Evolutionary conservation across 1,140 invertebrate species (phyloP), one percentile per base, ranked within the genome.

Genomic region (Bombus ignitus): DNA sequence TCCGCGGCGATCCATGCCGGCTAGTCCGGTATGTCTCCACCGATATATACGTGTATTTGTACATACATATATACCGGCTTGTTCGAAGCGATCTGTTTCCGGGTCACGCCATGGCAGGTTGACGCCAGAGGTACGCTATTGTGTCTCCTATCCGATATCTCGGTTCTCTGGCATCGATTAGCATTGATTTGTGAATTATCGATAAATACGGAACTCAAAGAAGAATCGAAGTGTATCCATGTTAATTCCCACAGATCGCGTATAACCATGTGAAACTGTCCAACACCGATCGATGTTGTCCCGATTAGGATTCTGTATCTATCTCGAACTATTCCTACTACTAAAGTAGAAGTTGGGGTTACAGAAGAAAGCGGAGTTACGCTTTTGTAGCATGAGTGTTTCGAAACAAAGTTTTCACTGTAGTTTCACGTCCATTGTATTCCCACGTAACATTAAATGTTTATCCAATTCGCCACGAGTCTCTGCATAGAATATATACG

Each of bases 51-150:
- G 37, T 81, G 71, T 86, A 80, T 74, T 80, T 79, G 42, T 75
- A 53, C 85, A 57, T 76, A 86, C 71, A 81, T 77, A 82, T 42
- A 79, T 74, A 88, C 74, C 71, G 32, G 76, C 79, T 85, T 72
- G 74, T 89, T 65, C 18, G 76, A 65, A 71, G 73, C 66, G 86
- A 88, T 92, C 65, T 75, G 75, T 93, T 94, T 93, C 92, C 92
- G 89, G 91, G 92, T 93, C 92, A 93, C 91, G 88, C 66, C 87
- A 90, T 75, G 85, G 87, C 92, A 93, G 92, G 92, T 93, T 93
- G 91, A 92, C 88, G 88, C 89, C 88, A 32, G 83, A 75, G 85
- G 88, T 72, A 71, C 75, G 81, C 82, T 66, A 86, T 88, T 90
- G 90, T 92, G 77, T 72, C 81, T 81, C 44, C 57, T 86, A 83